Evolutionary conservation across 1,140 invertebrate species (phyloP), one percentile per base, ranked within the genome.

Genomic region (Pseudachorutes palmiensis): DNA sequence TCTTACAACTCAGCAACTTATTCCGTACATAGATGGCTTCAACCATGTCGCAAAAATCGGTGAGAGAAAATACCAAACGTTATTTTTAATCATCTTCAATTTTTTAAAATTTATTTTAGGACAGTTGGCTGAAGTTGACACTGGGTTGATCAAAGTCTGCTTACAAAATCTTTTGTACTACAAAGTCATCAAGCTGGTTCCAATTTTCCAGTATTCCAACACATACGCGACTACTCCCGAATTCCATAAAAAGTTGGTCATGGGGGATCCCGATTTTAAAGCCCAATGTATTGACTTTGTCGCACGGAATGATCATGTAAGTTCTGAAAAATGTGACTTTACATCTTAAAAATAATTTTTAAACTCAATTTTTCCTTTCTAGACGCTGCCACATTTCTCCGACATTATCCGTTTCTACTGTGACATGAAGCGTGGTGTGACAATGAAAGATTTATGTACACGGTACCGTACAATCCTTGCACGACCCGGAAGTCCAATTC

Each of bases 161-260:
- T 86, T 97, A 49, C 92, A 95, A 77, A 97, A 97, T 82, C 82
- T 97, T 63, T 83, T 94, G 75, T 96, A 88, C 78, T 89, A 87
- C 73, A 83, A 87, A 74, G 86, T 92, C 1, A 87, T 89, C 16
- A 84, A 87, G 22, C 77, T 97, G 29, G 87, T 95, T 62, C 91
- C 93, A 9, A 87, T 97, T 72, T 88, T 97, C 74, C 92, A 92
- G 77, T 98, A 97, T 78, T 88, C 90, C 69, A 97, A 97, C 79
- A 87, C 94, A 69, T 97, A 97, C 78, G 86, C 89, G 60, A 85
- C 87, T 14, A 96, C 92, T 2, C 85, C 91, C n/a, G 86, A 87
- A 74, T 82, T 96, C 1, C 85, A 86, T 71, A 80, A 68, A 28
- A 71, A 71, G 41, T 48, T 85, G 55, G 78, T 92, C 2, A 85